phyloP scores from a whole-genome alignment of 2,797 vertebrate genomes.

The Onychomys leucogaster region DNA sequence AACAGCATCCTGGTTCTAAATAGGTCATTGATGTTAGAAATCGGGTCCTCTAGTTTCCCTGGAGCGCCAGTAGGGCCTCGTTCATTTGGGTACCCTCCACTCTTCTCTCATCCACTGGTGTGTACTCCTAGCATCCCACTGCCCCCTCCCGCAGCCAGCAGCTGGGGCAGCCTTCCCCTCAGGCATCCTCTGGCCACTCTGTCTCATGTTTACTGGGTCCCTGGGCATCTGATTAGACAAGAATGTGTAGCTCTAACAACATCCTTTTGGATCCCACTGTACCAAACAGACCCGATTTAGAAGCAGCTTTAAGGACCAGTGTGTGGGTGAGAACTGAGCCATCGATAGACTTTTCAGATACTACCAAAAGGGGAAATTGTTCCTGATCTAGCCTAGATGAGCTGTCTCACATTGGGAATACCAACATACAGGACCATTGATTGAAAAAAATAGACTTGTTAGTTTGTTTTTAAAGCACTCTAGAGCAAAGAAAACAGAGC shows the following conservation, averaged over 20 bases:
- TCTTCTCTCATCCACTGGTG: accelerated
- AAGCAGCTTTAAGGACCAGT: background rate
- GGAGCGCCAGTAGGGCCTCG: background rate
- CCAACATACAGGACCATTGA: background rate
- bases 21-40: background rate
- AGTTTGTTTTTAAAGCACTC: background rate
- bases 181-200: accelerated
- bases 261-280: background rate
- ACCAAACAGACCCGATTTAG: background rate
- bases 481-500: background rate
- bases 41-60: background rate
- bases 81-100: background rate
- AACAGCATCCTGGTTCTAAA: conserved; percentile 50
- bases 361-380: background rate
- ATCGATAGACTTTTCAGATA: background rate
- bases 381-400: background rate
- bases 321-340: background rate
- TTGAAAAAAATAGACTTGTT: background rate
- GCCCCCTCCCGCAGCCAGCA: conserved; percentile 57
- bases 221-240: background rate
- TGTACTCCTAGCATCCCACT: conserved; percentile 48
- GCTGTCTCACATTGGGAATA: background rate
- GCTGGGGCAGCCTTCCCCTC: background rate
- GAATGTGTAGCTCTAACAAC: background rate
- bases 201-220: background rate